Base-by-base conservation (phyloP, 2,113 vertebrate species). In the Dicentrarchus labrax region DNA sequence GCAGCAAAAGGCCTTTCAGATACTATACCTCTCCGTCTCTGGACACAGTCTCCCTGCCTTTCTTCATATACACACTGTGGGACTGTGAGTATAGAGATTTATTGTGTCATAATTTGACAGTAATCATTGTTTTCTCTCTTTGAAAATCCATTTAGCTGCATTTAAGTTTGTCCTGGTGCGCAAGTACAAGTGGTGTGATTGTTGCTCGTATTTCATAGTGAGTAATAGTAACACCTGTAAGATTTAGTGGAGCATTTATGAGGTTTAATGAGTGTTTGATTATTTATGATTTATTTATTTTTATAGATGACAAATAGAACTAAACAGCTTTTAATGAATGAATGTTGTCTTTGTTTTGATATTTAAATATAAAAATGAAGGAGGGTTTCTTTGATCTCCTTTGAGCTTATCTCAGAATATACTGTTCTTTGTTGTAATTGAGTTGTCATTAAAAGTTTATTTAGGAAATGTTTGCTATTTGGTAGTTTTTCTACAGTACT, bases 71-170 rank as follows among this genome's bases (percentile, higher is more conserved):
- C 77, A 73, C 51, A 6, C 78, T 76, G 17, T 47, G 39, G 73
- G 62, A 17, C 70, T 86, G 93, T 94, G 87, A 94, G 93, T 94
- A 93, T 19, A 39, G 13, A 64, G 1, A 75, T 11, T 67, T 57
- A 62, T 69, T 62, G 19, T 30, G 1, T 56, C 48, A 70, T 21
- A 0, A 3, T 57, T 4, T 45, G 38, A 47, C 0, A 30, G 41
- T 0, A 39, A 24, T 41, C 38, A 41, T 1, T 43, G 64, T 3
- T 30, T 30, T 30, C 30, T 30, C 30, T 30, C n/a, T 72, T 19
- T 50, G 8, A 53, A 22, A 41, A 22, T 60, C 0, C 19, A 17
- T 76, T 68, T 57, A 22, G 38, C 43, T 66, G 36, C 15, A 2
- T 62, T 62, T 60, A 15, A 53, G 5, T 21, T 56, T 72, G 38